phyloP scores from a whole-genome alignment of 92 coral and sea anemone genomes.

The Porites divaricata region DNA sequence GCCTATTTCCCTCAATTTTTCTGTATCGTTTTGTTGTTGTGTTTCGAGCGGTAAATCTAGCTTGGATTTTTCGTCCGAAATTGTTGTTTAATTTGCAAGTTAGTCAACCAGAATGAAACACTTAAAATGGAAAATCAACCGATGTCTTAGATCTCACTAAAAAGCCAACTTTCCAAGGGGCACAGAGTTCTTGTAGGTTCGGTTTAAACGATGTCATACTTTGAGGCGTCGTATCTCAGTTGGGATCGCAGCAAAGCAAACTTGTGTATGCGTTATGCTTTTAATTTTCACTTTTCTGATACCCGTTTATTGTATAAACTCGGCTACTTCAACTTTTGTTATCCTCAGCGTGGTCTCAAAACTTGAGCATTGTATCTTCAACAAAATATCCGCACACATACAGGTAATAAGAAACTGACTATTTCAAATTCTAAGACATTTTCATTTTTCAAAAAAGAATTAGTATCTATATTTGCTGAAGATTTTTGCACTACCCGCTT shows the following conservation, averaged over 20 bases:
- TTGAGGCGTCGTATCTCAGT: not conserved
- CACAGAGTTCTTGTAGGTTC: not conserved
- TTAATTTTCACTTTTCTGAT: not conserved
- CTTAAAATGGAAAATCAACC: not conserved
- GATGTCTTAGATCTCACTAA: not conserved
- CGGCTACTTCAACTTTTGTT: constrained; percentile 59
- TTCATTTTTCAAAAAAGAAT: constrained; percentile 14
- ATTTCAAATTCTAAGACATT: constrained; percentile 22
- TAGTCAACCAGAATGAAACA: not conserved
- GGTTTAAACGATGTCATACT: not conserved
- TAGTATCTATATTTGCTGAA: constrained; percentile 10
- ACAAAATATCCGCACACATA: constrained; percentile 53
- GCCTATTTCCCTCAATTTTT: not conserved
- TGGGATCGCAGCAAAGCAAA: not conserved
- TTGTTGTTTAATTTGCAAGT: constrained; percentile 13
- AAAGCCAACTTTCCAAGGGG: no score
- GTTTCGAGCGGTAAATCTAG: constrained; percentile 3
- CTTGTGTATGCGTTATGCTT: not conserved
- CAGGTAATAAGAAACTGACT: constrained; percentile 29
- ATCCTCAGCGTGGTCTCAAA: constrained; percentile 67
- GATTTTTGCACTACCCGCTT: constrained; percentile 36
- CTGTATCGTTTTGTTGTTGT: not conserved
- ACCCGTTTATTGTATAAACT: constrained; percentile 30
- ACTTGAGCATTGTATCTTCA: constrained; percentile 47
- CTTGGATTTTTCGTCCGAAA: constrained; percentile 10